A percentile compares a stretch with the other conserved stretches of the same genome.
Conservation (phyloP, 2,888 invertebrate species). For the Tachina lurida region DNA sequence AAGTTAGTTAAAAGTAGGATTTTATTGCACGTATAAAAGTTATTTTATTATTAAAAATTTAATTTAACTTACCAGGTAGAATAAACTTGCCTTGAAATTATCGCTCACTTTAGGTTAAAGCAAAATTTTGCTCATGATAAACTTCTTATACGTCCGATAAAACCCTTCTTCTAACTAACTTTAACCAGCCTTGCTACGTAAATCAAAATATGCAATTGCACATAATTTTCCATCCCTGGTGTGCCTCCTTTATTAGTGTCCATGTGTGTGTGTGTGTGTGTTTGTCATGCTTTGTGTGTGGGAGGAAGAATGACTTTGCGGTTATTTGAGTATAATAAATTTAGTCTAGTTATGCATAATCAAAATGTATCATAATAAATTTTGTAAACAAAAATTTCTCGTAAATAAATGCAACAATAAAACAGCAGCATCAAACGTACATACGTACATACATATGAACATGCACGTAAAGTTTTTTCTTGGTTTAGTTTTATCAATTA, state of each 20-base stretch:
- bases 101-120: too few relatives aligned
- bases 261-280: not conserved
- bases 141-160: too few relatives aligned
- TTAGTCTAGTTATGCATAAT: conserved; percentile 55
- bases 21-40: too few relatives aligned
- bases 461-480: conserved; percentile 14
- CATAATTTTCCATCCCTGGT: not conserved
- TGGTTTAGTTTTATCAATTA: conserved; percentile 35
- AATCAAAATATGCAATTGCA: not conserved
- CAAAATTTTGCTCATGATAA: too few relatives aligned
- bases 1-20: too few relatives aligned
- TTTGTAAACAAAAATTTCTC: conserved; percentile 51
- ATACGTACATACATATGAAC: too few relatives aligned
- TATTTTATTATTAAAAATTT: too few relatives aligned
- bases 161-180: too few relatives aligned
- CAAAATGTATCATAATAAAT: conserved; percentile 70
- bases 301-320: conserved; percentile 25
- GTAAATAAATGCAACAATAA: conserved; percentile 33
- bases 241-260: not conserved
- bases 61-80: too few relatives aligned
- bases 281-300: conserved; percentile 40
- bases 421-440: conserved; percentile 1
- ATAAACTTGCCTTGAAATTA: too few relatives aligned
- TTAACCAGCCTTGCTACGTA: not conserved
- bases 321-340: conserved; percentile 34